Base-by-base conservation (phyloP, 2,797 vertebrate species). In the Myiothlypis chrysogaster region DNA sequence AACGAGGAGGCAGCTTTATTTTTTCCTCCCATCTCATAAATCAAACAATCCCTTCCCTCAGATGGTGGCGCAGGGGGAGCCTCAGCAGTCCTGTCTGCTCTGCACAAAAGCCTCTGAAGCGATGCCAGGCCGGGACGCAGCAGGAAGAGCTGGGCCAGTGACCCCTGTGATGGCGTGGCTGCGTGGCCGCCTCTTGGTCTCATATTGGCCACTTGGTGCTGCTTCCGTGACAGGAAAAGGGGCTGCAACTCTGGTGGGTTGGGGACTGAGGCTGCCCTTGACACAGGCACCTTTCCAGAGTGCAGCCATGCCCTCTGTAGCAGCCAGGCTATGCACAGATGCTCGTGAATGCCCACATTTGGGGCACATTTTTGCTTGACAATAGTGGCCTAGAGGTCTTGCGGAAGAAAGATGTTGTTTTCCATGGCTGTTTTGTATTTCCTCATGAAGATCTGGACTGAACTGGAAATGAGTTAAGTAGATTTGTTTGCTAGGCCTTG, bases 1-100 rank as follows among this genome's bases (percentile, higher is more conserved):
- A 95, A 63, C 86, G 93, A 82, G 22, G 12, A 1, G 1, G 55
- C 34, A 86, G 18, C 86, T 95, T 94, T 96, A 93, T 95, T 96
- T 95, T 95, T 96, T 82, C 80, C 90, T 95, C 52, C 47, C 34
- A 37, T 60, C 78, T 87, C 28, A 35, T 86, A 94, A 94, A 90
- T 39, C 86, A 96, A 96, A 94, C 93, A 96, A 83, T 68, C 47
- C 32, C 44, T 96, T 96, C 76, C 94, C 83, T 78, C 76, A 60
- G 87, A 64, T 37, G 30, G 76, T 43, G 4, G 37, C 21, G 1
- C 64, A 55, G 41, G 82, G 64, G 53, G 60, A 70, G 68, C 43
- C 90, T 91, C 6, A 2, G 60, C 1, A 23, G 85, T 46, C 50
- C 65, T 1, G 63, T 91, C 72, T 93, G 90, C 7, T 11, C n/a